phyloP scores from a whole-genome alignment of 2,113 vertebrate species.

The Xiphias gladius region DNA sequence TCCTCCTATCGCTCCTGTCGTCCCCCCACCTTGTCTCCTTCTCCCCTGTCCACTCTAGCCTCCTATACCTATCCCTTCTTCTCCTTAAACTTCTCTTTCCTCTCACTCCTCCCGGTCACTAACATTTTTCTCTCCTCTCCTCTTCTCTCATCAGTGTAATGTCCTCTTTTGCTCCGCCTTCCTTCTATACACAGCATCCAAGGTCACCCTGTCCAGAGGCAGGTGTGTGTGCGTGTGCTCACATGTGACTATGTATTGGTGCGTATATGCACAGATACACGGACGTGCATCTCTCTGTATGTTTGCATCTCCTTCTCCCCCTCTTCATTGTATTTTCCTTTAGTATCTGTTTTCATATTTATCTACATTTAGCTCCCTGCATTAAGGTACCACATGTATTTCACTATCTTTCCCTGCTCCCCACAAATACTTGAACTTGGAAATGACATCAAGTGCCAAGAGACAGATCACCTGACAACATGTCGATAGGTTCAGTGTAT shows the following conservation, averaged over 20 bases:
- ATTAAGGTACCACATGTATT: constrained; percentile 5
- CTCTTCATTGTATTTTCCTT: background rate
- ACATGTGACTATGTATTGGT: constrained; percentile 19
- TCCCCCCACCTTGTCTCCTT: background rate
- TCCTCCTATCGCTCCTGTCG: constrained; percentile 8
- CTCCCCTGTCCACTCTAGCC: background rate
- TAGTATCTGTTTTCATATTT: background rate
- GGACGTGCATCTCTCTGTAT: constrained; percentile 5
- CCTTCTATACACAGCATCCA: constrained; percentile 59
- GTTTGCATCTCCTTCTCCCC: constrained; percentile 9
- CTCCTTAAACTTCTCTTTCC: constrained; percentile 44
- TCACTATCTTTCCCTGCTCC: constrained; percentile 12
- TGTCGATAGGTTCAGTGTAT: constrained; percentile 26
- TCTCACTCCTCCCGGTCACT: constrained; percentile 46
- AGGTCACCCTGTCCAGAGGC: constrained; percentile 76
- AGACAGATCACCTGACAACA: constrained; percentile 43
- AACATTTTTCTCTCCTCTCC: constrained; percentile 20
- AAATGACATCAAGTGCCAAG: constrained; percentile 56
- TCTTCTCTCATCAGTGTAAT: constrained; percentile 67
- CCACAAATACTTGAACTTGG: constrained; percentile 47
- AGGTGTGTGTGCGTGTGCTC: constrained; percentile 56
- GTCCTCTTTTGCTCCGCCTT: constrained; percentile 63
- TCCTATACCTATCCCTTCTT: constrained; percentile 5
- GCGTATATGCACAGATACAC: constrained; percentile 23
- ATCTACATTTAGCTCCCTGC: background rate